Percentiles rank a stretch among this genome's conserved stretches.
Conservation (phyloP, 2,888 invertebrate genomes). For the Girardia tigrina region DNA sequence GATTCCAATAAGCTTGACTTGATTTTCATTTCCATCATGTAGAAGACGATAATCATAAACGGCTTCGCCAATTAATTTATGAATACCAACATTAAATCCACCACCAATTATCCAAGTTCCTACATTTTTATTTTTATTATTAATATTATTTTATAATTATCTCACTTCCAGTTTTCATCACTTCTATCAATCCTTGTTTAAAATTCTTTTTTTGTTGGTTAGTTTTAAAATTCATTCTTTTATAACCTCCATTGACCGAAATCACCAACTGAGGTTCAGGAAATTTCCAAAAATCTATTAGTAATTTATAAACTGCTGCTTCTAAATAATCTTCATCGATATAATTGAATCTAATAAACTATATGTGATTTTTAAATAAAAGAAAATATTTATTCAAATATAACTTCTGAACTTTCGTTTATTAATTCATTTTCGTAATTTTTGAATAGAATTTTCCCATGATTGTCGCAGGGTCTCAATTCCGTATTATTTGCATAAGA, state of each 20-base stretch:
- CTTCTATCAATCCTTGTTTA: not conserved
- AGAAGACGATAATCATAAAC: not conserved
- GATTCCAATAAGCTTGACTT: not conserved
- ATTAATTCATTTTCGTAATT: not conserved
- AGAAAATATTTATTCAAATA: not conserved
- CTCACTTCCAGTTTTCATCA: not conserved
- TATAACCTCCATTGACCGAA: not conserved
- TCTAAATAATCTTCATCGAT: not conserved
- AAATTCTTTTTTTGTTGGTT: conserved; percentile 19
- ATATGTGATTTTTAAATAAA: not conserved
- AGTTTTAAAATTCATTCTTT: conserved; percentile 14
- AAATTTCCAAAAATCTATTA: not conserved
- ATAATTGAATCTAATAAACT: not conserved
- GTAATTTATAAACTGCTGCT: not conserved
- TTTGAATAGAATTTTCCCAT: not conserved
- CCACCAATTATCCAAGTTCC: conserved; percentile 14
- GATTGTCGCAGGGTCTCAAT: not conserved
- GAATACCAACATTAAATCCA: conserved; percentile 5
- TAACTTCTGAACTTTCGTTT: not conserved
- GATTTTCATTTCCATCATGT: not conserved
- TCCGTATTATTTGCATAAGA: not conserved
- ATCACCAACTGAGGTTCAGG: not conserved
- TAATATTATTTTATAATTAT: not conserved
- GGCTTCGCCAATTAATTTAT: not conserved
- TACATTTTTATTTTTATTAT: not conserved